These are phyloP conservation scores for Penaeus chinensis DNA, from an alignment of 1,140 invertebrate genomes.

Conservation along the genomic window DNA sequence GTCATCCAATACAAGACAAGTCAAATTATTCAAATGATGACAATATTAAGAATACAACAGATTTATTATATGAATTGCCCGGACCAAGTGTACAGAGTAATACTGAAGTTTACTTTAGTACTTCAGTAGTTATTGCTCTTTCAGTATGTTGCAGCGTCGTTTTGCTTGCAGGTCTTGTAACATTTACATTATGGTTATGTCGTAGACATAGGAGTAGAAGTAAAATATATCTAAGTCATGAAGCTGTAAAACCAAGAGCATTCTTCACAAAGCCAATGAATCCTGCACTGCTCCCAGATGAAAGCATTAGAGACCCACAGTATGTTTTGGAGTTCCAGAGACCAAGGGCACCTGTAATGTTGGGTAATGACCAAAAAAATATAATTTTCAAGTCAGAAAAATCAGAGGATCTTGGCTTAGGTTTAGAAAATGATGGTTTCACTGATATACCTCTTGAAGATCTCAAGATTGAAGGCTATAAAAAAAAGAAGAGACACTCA, in stretches of 20 bases:
- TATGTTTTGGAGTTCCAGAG: conserved; percentile 43
- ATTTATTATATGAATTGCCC: conserved; percentile 40
- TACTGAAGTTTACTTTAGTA: background rate
- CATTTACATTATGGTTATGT: conserved; percentile 33
- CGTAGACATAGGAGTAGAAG: conserved; percentile 43
- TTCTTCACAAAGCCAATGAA: conserved; percentile 54
- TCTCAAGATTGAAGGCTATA: background rate
- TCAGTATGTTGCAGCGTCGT: conserved; percentile 43
- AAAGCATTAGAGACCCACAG: conserved; percentile 3
- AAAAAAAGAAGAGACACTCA: background rate
- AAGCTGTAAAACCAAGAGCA: conserved; percentile 46
- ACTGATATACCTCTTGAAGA: conserved; percentile 28
- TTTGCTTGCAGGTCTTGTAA: conserved; percentile 11
- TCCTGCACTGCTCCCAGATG: conserved; percentile 39
- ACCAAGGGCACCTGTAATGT: conserved; percentile 40
- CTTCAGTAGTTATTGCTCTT: conserved; percentile 43
- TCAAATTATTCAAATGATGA: background rate
- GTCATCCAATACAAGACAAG: no score
- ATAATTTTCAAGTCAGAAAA: conserved; percentile 20
- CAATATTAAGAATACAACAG: conserved; percentile 17
- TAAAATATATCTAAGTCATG: conserved; percentile 48
- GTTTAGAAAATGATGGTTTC: conserved; percentile 42
- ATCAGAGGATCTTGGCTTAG: background rate
- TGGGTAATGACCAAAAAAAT: conserved; percentile 28
- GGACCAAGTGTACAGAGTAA: conserved; percentile 4